These are phyloP conservation scores for Prolemur simus DNA, from an alignment of 2,113 vertebrate genomes.

Conservation along the genomic window DNA sequence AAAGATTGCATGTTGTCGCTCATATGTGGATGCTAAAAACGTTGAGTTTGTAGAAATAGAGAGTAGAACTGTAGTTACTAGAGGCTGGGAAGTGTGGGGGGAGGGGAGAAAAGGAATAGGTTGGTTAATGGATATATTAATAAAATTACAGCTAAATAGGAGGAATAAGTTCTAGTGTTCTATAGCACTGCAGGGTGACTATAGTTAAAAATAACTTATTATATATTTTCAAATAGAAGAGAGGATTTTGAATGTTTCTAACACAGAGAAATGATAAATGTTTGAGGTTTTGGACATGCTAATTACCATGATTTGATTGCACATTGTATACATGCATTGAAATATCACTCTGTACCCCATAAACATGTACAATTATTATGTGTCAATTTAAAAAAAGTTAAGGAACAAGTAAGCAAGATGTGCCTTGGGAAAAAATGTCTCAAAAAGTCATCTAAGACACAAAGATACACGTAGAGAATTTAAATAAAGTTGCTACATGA, in stretches of 20 bases:
- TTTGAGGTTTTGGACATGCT: background rate
- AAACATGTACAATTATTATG: background rate
- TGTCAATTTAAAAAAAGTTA: background rate
- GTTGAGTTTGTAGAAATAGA: background rate
- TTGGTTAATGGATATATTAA: background rate
- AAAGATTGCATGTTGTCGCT: background rate
- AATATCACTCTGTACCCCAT: background rate
- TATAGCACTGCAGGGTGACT: background rate
- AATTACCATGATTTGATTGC: background rate
- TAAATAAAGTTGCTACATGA: background rate
- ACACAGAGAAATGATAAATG: background rate
- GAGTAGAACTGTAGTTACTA: background rate
- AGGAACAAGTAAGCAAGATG: background rate
- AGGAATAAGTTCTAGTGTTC: background rate
- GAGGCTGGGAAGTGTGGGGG: background rate
- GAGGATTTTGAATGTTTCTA: background rate
- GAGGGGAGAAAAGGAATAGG: background rate
- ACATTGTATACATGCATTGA: background rate
- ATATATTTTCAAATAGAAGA: background rate
- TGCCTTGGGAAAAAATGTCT: background rate
- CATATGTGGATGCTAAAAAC: background rate
- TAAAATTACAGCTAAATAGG: background rate
- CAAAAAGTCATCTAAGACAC: background rate
- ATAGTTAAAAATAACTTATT: background rate
- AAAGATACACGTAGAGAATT: background rate